phyloP scores from a whole-genome alignment of 2,113 vertebrate genomes.

The Nettapus auritus region DNA sequence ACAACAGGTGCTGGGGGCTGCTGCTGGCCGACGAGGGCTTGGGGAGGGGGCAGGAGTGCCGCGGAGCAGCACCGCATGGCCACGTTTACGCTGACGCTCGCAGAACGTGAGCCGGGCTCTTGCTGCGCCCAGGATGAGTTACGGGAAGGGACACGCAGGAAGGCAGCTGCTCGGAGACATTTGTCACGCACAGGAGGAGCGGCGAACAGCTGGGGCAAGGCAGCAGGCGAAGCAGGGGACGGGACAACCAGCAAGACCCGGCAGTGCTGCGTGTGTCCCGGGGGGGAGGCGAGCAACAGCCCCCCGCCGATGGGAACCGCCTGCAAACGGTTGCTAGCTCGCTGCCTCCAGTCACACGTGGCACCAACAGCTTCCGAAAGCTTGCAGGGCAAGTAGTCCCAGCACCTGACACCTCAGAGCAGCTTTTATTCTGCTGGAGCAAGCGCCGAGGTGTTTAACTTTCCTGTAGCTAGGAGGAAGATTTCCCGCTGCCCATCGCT shows the following conservation, averaged over 20 bases:
- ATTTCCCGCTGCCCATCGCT: neutral
- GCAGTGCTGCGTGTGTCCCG: neutral
- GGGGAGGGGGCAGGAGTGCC: no score
- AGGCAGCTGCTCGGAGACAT: neutral
- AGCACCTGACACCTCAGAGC: neutral
- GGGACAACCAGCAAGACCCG: neutral
- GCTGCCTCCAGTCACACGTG: neutral
- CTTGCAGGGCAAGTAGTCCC: neutral
- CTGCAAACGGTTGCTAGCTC: neutral
- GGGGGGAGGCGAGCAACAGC: neutral
- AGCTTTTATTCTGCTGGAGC: neutral
- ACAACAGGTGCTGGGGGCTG: neutral
- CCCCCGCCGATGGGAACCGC: neutral
- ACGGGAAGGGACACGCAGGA: neutral
- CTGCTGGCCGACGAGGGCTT: neutral
- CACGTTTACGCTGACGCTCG: rapidly evolving
- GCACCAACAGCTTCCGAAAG: neutral
- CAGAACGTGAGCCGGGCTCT: neutral
- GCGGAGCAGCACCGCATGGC: no score
- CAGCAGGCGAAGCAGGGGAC: neutral
- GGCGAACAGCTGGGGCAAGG: rapidly evolving
- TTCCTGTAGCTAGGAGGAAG: neutral
- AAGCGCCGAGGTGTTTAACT: neutral
- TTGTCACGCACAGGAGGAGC: neutral
- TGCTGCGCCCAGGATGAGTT: rapidly evolving